Conservation (phyloP, 2,888 invertebrate species). For the Tillus elongatus region DNA sequence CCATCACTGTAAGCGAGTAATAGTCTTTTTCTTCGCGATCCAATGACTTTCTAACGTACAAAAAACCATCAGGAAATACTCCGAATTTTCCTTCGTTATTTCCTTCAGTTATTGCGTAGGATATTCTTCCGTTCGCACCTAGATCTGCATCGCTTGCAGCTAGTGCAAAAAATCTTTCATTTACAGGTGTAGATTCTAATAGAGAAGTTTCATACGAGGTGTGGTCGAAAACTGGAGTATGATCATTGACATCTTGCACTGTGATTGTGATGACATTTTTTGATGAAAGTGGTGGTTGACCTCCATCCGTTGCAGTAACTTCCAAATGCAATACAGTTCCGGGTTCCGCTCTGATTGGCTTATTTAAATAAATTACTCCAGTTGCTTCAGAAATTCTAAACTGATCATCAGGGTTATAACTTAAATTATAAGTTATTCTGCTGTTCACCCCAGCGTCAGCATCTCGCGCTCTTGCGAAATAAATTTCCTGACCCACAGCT, state of each 20-base stretch:
- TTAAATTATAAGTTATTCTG: constrained; percentile 70
- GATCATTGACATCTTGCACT: constrained; percentile 87
- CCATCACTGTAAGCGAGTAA: constrained; percentile 79
- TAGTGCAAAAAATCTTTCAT: constrained; percentile 82
- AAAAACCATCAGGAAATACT: constrained; percentile 87
- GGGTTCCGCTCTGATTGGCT: constrained; percentile 67
- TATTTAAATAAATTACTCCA: constrained; percentile 81
- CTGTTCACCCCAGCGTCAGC: constrained; percentile 85
- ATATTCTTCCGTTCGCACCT: constrained; percentile 68
- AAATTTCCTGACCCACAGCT: constrained; percentile 89
- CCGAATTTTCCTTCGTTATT: constrained; percentile 82
- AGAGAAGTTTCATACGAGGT: constrained; percentile 88
- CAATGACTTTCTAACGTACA: constrained; percentile 77
- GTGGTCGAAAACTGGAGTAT: constrained; percentile 88
- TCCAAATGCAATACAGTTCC: constrained; percentile 63
- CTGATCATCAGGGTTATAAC: constrained; percentile 68
- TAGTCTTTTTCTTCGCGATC: constrained; percentile 89
- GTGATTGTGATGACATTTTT: constrained; percentile 63
- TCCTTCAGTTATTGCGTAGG: constrained; percentile 77
- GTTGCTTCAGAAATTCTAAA: constrained; percentile 79
- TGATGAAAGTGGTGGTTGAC: constrained; percentile 63
- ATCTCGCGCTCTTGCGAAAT: constrained; percentile 78
- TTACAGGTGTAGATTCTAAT: constrained; percentile 82
- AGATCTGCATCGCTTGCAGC: constrained; percentile 84
- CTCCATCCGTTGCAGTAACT: constrained; percentile 79